These are phyloP conservation scores for Morinoia aosen DNA, from an alignment of 2,888 invertebrate species.

Conservation along the genomic window DNA sequence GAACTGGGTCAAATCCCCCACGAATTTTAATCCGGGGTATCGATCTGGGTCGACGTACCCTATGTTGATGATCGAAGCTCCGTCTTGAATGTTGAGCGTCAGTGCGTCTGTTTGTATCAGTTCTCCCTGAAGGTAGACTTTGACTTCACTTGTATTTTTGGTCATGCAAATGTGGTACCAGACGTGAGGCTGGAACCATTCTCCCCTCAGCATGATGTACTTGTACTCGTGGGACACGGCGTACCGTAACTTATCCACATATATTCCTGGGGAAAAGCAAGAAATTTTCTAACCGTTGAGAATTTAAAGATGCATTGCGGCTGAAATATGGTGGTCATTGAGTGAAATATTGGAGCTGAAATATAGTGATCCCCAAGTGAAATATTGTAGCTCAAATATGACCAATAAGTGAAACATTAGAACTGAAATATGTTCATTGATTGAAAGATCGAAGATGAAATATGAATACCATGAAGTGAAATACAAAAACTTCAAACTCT, in stretches of 20 bases:
- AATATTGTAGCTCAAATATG: too few species aligned
- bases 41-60: neutral
- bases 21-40: conserved; percentile 10
- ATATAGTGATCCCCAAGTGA: too few species aligned
- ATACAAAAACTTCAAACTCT: too few species aligned
- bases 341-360: too few species aligned
- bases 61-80: neutral
- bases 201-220: conserved; percentile 43
- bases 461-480: too few species aligned
- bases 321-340: too few species aligned
- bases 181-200: conserved; percentile 56
- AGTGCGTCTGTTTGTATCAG: neutral
- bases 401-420: too few species aligned
- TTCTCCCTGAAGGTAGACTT: conserved; percentile 45
- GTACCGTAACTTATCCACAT: conserved; percentile 58
- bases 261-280: conserved; percentile 50
- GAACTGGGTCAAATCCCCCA: conserved; percentile 56
- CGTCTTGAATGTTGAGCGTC: neutral
- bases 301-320: too few species aligned
- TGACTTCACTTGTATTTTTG: neutral
- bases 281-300: neutral
- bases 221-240: conserved; percentile 55
- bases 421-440: too few species aligned
- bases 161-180: conserved; percentile 59
- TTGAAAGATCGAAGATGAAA: too few species aligned